phyloP scores from a whole-genome alignment of 2,797 vertebrate genomes.

The Poecilia wingei region DNA sequence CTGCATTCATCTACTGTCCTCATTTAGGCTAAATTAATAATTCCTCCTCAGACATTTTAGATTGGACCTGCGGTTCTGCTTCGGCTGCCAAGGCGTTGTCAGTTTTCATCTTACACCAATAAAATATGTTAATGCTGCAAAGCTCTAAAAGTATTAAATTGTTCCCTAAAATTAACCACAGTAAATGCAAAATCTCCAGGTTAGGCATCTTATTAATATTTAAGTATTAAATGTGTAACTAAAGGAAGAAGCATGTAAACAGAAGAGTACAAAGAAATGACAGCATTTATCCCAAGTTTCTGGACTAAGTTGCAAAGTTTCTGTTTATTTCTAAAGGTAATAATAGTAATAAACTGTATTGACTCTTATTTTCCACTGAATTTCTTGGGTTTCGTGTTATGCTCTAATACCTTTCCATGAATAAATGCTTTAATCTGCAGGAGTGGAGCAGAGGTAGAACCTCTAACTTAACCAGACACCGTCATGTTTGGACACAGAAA shows the following conservation, averaged over 20 bases:
- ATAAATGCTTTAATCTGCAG: conserved; percentile 46
- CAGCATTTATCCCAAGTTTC: neutral
- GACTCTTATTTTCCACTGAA: conserved; percentile 19
- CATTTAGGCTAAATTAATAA: neutral
- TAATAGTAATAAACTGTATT: conserved; percentile 25
- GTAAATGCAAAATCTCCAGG: neutral
- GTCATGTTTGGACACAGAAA: conserved; percentile 61
- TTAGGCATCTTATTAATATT: neutral
- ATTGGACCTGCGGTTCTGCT: neutral
- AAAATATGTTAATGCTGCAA: neutral
- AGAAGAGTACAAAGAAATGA: conserved; percentile 11
- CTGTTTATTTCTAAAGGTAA: conserved; percentile 20
- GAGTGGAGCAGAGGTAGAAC: conserved; percentile 9
- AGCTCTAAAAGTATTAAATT: neutral
- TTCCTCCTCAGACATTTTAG: neutral
- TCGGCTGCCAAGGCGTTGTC: neutral
- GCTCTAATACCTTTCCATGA: conserved; percentile 27
- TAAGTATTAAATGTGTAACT: neutral
- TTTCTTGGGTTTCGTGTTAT: conserved; percentile 9
- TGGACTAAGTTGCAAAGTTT: conserved; percentile 18
- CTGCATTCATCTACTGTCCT: neutral
- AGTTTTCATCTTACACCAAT: neutral
- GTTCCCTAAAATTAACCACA: neutral
- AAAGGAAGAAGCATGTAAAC: neutral
- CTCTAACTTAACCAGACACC: conserved; percentile 63